Evolutionary conservation across 2,888 invertebrate species (phyloP).

Genomic region (Ophion slaviceki): DNA sequence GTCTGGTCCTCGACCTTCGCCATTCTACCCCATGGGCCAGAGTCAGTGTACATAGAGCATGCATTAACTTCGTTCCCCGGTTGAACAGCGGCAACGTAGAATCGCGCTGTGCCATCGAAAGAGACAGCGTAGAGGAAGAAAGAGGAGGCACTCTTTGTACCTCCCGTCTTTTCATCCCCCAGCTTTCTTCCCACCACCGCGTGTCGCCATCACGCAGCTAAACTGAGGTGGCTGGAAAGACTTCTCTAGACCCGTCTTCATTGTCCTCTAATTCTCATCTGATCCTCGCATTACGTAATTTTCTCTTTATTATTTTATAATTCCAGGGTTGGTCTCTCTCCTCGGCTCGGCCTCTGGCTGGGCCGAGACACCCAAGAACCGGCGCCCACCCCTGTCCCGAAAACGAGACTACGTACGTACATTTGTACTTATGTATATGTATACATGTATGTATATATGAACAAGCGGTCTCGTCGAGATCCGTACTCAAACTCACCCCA

Average conservation of each 20-base stretch:
- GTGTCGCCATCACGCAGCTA: conserved; percentile 66
- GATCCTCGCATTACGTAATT: conserved; percentile 81
- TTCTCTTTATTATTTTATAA: conserved; percentile 82
- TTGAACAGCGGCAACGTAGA: conserved; percentile 41
- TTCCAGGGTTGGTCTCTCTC: conserved; percentile 69
- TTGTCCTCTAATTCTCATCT: conserved; percentile 80
- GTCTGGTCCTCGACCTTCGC: conserved; percentile 81
- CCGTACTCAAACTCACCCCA: conserved; percentile 72
- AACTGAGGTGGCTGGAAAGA: conserved; percentile 60
- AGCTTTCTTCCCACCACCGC: conserved; percentile 46
- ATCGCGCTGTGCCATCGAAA: conserved; percentile 28
- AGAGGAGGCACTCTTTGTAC: conserved; percentile 33
- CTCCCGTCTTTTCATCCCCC: conserved; percentile 57
- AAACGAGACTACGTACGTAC: conserved; percentile 45
- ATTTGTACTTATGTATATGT: conserved; percentile 16
- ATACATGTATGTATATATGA: conserved; percentile 37
- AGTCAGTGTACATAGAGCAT: conserved; percentile 37
- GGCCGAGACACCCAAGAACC: conserved; percentile 40
- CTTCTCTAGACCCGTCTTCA: conserved; percentile 71
- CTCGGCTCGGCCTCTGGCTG: conserved; percentile 63
- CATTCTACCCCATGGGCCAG: conserved; percentile 65
- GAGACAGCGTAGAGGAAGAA: conserved; percentile 3
- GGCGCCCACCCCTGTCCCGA: conserved; percentile 4
- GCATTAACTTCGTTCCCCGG: conserved; percentile 52
- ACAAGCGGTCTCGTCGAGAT: conserved; percentile 57